Conservation (phyloP, 2,888 invertebrate species). For the Noctua pronuba region DNA sequence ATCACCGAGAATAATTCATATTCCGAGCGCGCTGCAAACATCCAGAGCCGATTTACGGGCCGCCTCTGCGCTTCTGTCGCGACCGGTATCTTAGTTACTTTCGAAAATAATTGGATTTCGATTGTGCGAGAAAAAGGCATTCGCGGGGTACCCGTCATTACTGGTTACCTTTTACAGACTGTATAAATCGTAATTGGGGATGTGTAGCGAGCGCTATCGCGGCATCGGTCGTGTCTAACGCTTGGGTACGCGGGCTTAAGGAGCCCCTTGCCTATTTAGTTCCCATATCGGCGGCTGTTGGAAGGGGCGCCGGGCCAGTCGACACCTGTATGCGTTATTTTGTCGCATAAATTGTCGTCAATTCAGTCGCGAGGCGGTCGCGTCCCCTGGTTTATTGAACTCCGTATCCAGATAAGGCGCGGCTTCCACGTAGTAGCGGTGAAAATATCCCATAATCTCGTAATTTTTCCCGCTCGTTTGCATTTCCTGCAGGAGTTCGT, state of each 20-base stretch:
- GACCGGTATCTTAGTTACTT: constrained; percentile 87
- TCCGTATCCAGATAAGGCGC: constrained; percentile 82
- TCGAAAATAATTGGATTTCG: constrained; percentile 90
- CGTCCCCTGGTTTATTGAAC: constrained; percentile 87
- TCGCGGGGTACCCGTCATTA: constrained; percentile 85
- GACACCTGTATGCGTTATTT: constrained; percentile 90
- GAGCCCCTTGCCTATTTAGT: constrained; percentile 83
- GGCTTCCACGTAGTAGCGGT: constrained; percentile 75
- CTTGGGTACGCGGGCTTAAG: constrained; percentile 81
- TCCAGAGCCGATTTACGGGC: constrained; percentile 86
- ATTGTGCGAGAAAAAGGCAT: constrained; percentile 87
- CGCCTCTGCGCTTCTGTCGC: constrained; percentile 83
- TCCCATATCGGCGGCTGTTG: constrained; percentile 83
- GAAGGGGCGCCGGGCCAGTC: constrained; percentile 83
- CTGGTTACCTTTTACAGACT: constrained; percentile 87
- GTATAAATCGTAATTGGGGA: constrained; percentile 88
- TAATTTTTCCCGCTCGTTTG: constrained; percentile 81
- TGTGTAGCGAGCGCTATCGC: constrained; percentile 82
- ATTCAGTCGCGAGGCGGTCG: constrained; percentile 81
- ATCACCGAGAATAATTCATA: constrained; percentile 90
- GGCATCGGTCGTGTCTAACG: constrained; percentile 85
- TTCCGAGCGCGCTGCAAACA: constrained; percentile 89
- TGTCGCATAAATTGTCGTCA: constrained; percentile 87
- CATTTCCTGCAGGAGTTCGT: constrained; percentile 83
- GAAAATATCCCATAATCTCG: constrained; percentile 82